Percentiles rank a stretch among this genome's conserved stretches.
These are phyloP conservation scores for Lomographa bimaculata DNA, from an alignment of 2,888 invertebrate species.

Conservation along the genomic window DNA sequence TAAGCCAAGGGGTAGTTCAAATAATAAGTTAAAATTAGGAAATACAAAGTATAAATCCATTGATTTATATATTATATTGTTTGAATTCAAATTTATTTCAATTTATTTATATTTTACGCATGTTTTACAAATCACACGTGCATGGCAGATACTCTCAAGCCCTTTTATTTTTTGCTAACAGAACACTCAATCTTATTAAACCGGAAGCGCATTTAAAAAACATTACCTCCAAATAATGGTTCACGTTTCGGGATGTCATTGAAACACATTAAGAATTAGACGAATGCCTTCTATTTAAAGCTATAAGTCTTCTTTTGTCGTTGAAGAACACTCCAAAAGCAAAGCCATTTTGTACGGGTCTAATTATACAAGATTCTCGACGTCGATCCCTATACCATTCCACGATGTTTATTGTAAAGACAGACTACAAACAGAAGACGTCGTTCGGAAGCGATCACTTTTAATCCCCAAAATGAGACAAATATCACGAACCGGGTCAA, in stretches of 20 bases:
- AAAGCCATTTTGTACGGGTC: conserved; percentile 64
- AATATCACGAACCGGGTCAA: conserved; percentile 81
- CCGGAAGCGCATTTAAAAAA: conserved; percentile 70
- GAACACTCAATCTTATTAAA: conserved; percentile 55
- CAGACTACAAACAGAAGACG: conserved; percentile 72
- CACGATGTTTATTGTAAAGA: conserved; percentile 70
- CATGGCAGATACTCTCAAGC: too few relatives aligned
- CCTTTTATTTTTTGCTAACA: conserved; percentile 46
- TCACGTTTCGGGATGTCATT: conserved; percentile 59
- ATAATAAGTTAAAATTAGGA: too few relatives aligned
- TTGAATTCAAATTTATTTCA: too few relatives aligned
- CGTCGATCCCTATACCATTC: conserved; percentile 58
- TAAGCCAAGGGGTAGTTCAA: too few relatives aligned
- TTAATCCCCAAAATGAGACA: conserved; percentile 78
- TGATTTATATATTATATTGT: too few relatives aligned
- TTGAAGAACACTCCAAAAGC: conserved; percentile 66
- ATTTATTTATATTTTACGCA: conserved; percentile 16
- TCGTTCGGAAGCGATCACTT: conserved; percentile 69
- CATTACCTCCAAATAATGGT: conserved; percentile 53
- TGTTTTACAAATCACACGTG: conserved; percentile 44
- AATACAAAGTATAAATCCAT: too few relatives aligned
- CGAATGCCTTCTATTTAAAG: conserved; percentile 56
- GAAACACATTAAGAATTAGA: conserved; percentile 64
- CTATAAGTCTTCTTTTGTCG: conserved; percentile 71
- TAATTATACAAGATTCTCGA: conserved; percentile 70